A percentile compares a stretch with the other conserved stretches of the same genome.
Conservation (phyloP, 1,140 invertebrate genomes). For the Coenobita brevimanus region DNA sequence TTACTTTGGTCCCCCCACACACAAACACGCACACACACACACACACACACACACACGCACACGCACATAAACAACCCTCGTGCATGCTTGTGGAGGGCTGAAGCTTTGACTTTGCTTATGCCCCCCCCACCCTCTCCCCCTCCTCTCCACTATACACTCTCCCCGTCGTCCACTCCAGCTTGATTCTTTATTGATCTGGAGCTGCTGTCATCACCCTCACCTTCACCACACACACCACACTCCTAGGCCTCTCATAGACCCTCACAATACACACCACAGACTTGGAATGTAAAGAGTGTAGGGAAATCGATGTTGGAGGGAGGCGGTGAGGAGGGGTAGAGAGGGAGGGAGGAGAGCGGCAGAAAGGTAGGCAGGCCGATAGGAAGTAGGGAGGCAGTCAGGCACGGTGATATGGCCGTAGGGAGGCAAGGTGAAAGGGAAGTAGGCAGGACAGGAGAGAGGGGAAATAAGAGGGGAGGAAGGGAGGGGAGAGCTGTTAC, state of each 20-base stretch:
- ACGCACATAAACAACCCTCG: background rate
- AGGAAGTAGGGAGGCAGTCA: background rate
- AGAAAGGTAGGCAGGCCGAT: background rate
- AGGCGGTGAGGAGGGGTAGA: background rate
- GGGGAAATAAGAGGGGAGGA: background rate
- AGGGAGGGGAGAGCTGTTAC: background rate
- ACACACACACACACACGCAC: background rate
- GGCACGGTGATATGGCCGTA: background rate
- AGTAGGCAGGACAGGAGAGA: background rate
- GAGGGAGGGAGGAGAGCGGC: background rate
- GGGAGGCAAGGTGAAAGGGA: background rate
- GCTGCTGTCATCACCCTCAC: no score
- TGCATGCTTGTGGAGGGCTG: background rate
- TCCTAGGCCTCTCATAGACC: no score
- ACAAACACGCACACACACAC: background rate
- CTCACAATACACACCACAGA: no score
- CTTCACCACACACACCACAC: no score
- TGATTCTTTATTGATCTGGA: no score
- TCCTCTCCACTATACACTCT: no score
- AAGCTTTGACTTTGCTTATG: background rate
- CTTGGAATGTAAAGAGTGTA: background rate
- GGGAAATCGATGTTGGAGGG: background rate
- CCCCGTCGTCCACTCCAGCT: no score
- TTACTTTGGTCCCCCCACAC: constrained; percentile 12
- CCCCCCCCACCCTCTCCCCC: no score